Percentiles rank a stretch among this genome's conserved stretches.
Conservation (phyloP, 2,797 vertebrate genomes). For the Clarias fuscus region DNA sequence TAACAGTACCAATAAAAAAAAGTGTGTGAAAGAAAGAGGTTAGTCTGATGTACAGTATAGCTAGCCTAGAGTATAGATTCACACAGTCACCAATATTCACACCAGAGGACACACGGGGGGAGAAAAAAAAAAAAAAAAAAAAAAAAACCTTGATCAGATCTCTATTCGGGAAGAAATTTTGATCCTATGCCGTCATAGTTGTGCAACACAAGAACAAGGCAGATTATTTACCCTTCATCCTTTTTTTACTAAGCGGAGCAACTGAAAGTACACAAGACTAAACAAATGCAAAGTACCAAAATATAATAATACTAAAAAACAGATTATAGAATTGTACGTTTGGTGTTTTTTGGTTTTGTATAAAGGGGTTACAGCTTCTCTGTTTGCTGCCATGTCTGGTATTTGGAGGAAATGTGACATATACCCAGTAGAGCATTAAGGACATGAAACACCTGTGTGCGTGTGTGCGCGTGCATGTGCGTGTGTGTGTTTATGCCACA, state of each 20-base stretch:
- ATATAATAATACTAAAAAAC: not conserved
- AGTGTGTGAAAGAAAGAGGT: not conserved
- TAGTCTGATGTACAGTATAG: not conserved
- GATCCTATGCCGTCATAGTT: not conserved
- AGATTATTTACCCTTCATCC: not conserved
- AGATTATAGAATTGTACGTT: not conserved
- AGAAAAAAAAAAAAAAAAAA: not conserved
- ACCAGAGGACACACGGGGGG: not conserved
- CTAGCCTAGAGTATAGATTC: not conserved
- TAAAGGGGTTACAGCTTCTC: not conserved
- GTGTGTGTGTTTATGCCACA: not conserved
- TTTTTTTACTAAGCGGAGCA: not conserved
- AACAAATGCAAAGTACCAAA: not conserved
- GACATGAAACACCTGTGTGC: slow-evolving; percentile 1
- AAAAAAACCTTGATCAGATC: not conserved
- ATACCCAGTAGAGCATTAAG: not conserved
- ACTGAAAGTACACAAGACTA: not conserved
- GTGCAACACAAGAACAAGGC: not conserved
- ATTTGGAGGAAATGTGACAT: slow-evolving; percentile 12
- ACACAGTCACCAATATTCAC: not conserved
- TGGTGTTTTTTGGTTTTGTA: not conserved
- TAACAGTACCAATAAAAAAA: not conserved
- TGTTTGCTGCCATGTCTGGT: not conserved
- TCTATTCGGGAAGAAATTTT: not conserved
- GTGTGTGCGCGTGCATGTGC: not conserved